Evolutionary conservation across 2,113 vertebrate genomes (phyloP), one percentile per base, ranked within the genome.

Genomic region (Hemibagrus wyckioides): DNA sequence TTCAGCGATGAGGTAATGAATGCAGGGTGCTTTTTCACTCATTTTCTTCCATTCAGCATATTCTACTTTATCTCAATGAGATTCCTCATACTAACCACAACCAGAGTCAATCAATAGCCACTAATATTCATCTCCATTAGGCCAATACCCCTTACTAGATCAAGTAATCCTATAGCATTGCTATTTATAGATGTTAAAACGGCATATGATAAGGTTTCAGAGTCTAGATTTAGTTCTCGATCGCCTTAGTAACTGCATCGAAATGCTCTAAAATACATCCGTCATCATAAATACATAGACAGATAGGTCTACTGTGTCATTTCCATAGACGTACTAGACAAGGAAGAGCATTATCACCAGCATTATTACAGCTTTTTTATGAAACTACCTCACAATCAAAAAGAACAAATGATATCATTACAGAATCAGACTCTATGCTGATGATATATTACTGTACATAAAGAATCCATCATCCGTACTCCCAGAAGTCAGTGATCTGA

Each of bases 401-500:
- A 82, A n/a, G 39, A 82, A 65, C 56, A 82, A 59, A 65, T 61
- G 0, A 41, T 82, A 63, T n/a, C 57, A n/a, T 67, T 30, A 69
- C 14, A 33, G 41, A 52, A 36, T 30, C 63, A 30, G 23, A 33
- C 44, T 69, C 44, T 21, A 33, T 36, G 9, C 41, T 65, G 44
- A 69, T 69, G 61, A 83, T 83, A 69, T 67, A 67, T 33, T 23
- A 52, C n/a, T 65, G 44, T 83, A 67, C 44, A 69, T 83, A 83
- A 69, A 67, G 82, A 83, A 83, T 67, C 82, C 82, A 83, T 83
- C 82, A 52, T 30, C n/a, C 30, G 28, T 54, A 36, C 63, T 83
- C 44, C 44, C 82, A 69, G 82, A 44, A 65, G 59, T 19, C 9
- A 19, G n/a, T 36, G 63, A 83, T 83, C 44, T 83, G 82, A 83